Evolutionary conservation across 2,888 invertebrate genomes (phyloP), one percentile per base, ranked within the genome.

Genomic region (Acanthopleura granulata): DNA sequence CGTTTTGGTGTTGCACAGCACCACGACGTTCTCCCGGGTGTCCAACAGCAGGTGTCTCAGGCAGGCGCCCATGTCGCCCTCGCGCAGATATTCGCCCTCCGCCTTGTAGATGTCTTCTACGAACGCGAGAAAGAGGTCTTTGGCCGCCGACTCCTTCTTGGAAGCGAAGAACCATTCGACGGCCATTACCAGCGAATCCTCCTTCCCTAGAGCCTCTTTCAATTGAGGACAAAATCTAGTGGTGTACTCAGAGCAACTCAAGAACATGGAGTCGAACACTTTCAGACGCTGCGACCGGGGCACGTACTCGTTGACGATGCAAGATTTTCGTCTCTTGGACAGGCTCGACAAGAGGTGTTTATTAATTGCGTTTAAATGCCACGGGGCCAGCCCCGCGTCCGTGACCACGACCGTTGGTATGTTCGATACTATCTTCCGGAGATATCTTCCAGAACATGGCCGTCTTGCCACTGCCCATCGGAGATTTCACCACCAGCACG

Each of bases 281-380:
- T 18, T 51, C 51, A 51, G 51, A 51, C 51, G 51, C 51, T 51
- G 51, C 14, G 51, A 51, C 51, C 51, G 51, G 18, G 51, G 18
- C 51, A 15, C 51, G 51, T 51, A 51, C 18, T 51, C 18, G 51
- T 51, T 51, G 51, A 51, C 51, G 14, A 51, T 18, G 51, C 51
- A 51, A 51, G 18, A 14, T 51, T 51, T 51, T 51, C 51, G 51
- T 18, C 51, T 51, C 51, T 51, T 51, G 51, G 51, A 51, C 51
- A 51, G 51, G 51, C 51, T 51, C 51, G 51, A 51, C 51, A 51
- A 51, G 51, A 51, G 51, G 18, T 51, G 51, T 51, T 51, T 51
- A 18, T 51, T 18, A 18, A 51, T 51, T 15, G 51, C 51, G 51
- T 51, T 18, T 18, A 51, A 51, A 51, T 51, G 51, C 51, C 51